phyloP scores from a whole-genome alignment of 2,797 vertebrate species.

The Aratinga solstitialis region DNA sequence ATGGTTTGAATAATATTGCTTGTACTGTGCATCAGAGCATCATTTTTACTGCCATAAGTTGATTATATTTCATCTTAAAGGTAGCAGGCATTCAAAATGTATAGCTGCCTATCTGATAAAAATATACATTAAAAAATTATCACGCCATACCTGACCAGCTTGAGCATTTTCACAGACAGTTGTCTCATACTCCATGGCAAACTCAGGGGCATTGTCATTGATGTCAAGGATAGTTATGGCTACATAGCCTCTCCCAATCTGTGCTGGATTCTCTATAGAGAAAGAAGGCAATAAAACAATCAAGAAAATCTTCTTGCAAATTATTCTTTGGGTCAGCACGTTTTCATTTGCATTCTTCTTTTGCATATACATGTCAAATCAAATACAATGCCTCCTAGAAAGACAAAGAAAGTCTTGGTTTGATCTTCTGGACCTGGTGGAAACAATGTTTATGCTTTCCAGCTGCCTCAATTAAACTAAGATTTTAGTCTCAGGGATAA shows the following conservation, averaged over 20 bases:
- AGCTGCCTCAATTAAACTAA: background rate
- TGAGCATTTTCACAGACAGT: slow-evolving; percentile 90
- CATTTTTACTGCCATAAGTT: slow-evolving; percentile 14
- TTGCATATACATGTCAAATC: background rate
- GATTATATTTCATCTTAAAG: slow-evolving; percentile 34
- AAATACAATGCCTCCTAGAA: background rate
- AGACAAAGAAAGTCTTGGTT: background rate
- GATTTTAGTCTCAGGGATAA: background rate
- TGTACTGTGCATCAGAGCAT: slow-evolving; percentile 30
- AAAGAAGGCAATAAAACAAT: slow-evolving; percentile 14
- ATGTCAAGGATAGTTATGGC: slow-evolving; percentile 91
- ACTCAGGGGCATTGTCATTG: slow-evolving; percentile 94
- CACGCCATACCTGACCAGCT: slow-evolving; percentile 85
- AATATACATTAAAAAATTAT: background rate
- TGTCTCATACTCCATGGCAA: slow-evolving; percentile 93
- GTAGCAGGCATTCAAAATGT: background rate
- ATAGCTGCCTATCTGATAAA: background rate
- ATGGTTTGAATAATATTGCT: slow-evolving; percentile 38
- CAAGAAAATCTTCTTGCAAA: background rate
- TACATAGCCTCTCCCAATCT: slow-evolving; percentile 88
- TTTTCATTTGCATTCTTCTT: background rate
- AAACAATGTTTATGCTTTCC: background rate
- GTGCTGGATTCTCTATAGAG: slow-evolving; percentile 88
- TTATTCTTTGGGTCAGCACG: background rate
- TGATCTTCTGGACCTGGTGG: background rate